These are phyloP conservation scores for Tachystola acroxantha DNA, from an alignment of 2,888 invertebrate genomes.

Conservation along the genomic window DNA sequence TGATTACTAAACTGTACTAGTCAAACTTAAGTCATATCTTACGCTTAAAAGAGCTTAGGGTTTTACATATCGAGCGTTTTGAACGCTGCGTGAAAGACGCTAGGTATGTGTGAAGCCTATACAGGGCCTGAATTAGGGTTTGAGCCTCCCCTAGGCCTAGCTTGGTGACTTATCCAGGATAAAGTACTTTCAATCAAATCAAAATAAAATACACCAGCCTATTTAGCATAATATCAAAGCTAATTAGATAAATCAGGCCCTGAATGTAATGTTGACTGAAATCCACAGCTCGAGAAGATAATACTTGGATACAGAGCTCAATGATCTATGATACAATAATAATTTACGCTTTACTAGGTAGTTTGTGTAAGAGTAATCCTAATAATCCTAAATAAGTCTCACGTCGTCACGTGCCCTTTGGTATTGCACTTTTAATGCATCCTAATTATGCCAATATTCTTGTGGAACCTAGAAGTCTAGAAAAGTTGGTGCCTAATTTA, in stretches of 20 bases:
- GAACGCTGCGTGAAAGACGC: constrained; percentile 20
- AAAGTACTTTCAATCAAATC: no score
- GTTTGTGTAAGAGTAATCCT: constrained; percentile 17
- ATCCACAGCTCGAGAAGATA: constrained; percentile 12
- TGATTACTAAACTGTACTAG: constrained; percentile 48
- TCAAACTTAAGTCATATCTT: constrained; percentile 69
- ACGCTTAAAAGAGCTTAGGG: constrained; percentile 31
- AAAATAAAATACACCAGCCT: no score
- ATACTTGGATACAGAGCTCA: constrained; percentile 32
- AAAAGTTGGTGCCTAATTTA: no score
- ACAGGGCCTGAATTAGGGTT: no score
- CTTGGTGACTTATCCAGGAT: no score
- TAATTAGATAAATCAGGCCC: no score
- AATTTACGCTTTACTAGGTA: constrained; percentile 70
- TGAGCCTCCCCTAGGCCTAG: no score
- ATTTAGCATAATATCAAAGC: no score
- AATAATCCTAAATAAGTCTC: constrained; percentile 19
- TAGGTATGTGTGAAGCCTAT: constrained; percentile 19
- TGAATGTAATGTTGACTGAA: constrained; percentile 10
- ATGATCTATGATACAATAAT: constrained; percentile 59
- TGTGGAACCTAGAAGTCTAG: background rate
- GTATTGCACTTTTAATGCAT: constrained; percentile 45
- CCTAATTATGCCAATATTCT: constrained; percentile 6
- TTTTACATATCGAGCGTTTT: constrained; percentile 42
- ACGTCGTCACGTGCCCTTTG: constrained; percentile 34